Percentiles rank a stretch among this genome's conserved stretches.
phyloP scores from a whole-genome alignment of 2,888 invertebrate species.

The Clanis bilineata region DNA sequence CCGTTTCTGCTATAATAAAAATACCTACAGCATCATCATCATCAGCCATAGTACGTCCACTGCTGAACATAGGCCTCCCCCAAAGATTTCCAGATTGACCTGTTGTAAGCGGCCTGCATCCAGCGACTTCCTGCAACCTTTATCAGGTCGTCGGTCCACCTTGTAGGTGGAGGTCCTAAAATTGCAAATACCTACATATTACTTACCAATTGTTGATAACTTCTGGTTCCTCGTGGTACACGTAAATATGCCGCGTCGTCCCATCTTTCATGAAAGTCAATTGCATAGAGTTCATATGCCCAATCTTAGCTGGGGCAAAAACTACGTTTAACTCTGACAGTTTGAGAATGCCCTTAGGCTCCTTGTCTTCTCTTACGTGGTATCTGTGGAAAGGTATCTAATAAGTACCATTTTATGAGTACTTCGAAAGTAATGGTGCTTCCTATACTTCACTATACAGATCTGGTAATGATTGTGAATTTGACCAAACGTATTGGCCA shows the following conservation, averaged over 20 bases:
- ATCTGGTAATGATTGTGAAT: neutral
- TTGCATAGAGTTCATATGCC: constrained; percentile 90
- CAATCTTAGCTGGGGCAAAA: constrained; percentile 91
- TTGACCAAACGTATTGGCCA: constrained; percentile 14
- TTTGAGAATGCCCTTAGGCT: constrained; percentile 91
- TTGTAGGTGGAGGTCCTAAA: too few relatives aligned
- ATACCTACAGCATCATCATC: too few relatives aligned
- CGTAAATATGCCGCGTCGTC: constrained; percentile 92
- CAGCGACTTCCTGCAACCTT: too few relatives aligned
- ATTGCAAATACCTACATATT: neutral
- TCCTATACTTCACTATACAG: constrained; percentile 2
- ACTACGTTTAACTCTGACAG: constrained; percentile 92
- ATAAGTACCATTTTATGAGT: neutral
- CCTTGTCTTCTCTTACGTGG: constrained; percentile 87
- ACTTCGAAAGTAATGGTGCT: neutral
- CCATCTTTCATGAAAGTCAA: constrained; percentile 93
- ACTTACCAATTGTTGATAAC: constrained; percentile 90
- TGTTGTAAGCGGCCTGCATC: too few relatives aligned
- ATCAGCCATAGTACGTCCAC: too few relatives aligned
- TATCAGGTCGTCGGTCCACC: too few relatives aligned
- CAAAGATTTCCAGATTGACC: too few relatives aligned
- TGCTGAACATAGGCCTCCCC: too few relatives aligned
- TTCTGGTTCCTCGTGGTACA: constrained; percentile 93
- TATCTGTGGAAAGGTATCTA: constrained; percentile 65
- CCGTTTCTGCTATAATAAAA: too few relatives aligned